A percentile compares a stretch with the other conserved stretches of the same genome.
Conservation (phyloP, 1,140 invertebrate genomes). For the Teleogryllus occipitalis region DNA sequence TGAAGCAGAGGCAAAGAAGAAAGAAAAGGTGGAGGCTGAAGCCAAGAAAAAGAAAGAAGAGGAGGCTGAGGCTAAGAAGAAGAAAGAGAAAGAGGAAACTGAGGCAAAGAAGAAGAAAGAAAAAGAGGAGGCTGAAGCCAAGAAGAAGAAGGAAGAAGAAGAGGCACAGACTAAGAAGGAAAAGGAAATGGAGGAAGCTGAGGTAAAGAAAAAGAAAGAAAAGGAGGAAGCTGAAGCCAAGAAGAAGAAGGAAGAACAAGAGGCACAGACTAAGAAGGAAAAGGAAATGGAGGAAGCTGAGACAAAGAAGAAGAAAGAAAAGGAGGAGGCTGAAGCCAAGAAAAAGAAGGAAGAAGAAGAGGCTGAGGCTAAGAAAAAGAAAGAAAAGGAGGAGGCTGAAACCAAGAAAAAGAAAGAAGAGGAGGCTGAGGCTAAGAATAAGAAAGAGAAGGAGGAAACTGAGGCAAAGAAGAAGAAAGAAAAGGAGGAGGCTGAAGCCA, state of each 20-base stretch:
- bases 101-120: constrained; percentile 27
- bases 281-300: constrained; percentile 21
- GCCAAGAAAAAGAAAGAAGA: constrained; percentile 29
- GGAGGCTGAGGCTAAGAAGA: constrained; percentile 24
- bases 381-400: constrained; percentile 28
- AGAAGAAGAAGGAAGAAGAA: not conserved
- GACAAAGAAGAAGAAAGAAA: constrained; percentile 26
- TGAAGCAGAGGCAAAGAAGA: too few species aligned
- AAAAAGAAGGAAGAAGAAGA: constrained; percentile 25
- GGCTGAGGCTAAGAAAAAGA: constrained; percentile 27
- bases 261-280: constrained; percentile 21
- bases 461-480: not conserved
- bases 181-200: not conserved
- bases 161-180: too few species aligned
- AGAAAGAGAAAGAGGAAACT: too few species aligned
- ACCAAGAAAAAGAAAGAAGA: constrained; percentile 30
- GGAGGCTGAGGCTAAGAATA: constrained; percentile 18
- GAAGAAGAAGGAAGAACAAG: constrained; percentile 25
- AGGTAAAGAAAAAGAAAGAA: constrained; percentile 11
- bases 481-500: constrained; percentile 23
- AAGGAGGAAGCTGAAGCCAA: constrained; percentile 23
- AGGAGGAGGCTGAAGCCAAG: constrained; percentile 26
- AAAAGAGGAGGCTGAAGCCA: constrained; percentile 20
- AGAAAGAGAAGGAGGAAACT: constrained; percentile 16
- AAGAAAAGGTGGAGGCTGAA: too few species aligned